phyloP scores from a whole-genome alignment of 1,140 invertebrate genomes.

The Bombus turneri region DNA sequence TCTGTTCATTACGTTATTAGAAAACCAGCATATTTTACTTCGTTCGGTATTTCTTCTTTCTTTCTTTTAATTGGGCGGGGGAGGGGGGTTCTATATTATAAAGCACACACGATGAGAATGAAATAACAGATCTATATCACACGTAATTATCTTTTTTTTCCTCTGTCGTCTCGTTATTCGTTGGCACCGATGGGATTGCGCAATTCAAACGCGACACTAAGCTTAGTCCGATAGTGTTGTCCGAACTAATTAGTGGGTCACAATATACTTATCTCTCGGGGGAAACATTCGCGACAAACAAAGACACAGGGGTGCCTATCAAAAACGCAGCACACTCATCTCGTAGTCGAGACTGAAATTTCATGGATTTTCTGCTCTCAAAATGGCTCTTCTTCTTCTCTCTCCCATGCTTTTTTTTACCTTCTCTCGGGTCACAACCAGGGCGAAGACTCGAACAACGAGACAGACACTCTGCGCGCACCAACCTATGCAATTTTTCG shows the following conservation, averaged over 20 bases:
- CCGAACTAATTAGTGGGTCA: slow-evolving; percentile 17
- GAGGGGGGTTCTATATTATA: background rate
- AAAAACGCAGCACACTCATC: background rate
- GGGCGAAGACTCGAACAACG: background rate
- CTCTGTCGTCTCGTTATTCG: background rate
- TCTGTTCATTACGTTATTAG: too few species aligned
- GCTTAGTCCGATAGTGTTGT: background rate
- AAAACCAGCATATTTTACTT: too few species aligned
- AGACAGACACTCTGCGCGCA: background rate
- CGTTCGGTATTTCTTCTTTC: too few species aligned
- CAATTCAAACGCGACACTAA: too few species aligned
- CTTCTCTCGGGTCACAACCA: background rate
- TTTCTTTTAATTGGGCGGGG: too few species aligned
- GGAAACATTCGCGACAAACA: background rate
- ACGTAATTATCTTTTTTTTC: too few species aligned
- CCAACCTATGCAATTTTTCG: background rate
- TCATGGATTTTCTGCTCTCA: background rate
- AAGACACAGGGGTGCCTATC: background rate
- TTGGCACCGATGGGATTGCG: background rate
- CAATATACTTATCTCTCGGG: background rate
- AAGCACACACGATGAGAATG: background rate
- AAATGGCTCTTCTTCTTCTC: background rate
- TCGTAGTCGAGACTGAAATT: background rate
- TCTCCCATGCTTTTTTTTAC: background rate
- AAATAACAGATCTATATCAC: background rate